Percentiles rank a stretch among this genome's conserved stretches.
phyloP scores from a whole-genome alignment of 2,888 invertebrate species.

The Polydrusus tereticollis region DNA sequence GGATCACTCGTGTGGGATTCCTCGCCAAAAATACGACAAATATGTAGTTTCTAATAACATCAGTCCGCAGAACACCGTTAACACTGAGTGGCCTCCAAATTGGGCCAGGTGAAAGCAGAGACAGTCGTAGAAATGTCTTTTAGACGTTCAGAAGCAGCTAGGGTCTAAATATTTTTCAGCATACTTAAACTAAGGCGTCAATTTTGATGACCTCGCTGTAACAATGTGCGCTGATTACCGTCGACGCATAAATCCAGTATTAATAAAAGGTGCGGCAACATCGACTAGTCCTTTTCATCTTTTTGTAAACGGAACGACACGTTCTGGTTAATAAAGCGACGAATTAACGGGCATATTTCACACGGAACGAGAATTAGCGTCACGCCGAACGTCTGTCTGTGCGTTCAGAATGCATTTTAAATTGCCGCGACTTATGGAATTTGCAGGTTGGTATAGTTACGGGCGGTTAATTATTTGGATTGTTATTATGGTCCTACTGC shows the following conservation, averaged over 20 bases:
- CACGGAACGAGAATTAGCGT: conserved; percentile 37
- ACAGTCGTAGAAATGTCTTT: too few relatives aligned
- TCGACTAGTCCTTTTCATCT: background rate
- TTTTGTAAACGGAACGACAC: conserved; percentile 27
- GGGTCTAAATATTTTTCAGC: too few relatives aligned
- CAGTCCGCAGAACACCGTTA: too few relatives aligned
- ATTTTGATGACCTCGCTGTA: too few relatives aligned
- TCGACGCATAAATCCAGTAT: background rate
- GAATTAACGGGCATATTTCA: conserved; percentile 46
- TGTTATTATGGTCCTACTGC: conserved; percentile 33
- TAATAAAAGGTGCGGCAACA: background rate
- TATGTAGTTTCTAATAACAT: too few relatives aligned
- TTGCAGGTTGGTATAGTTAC: conserved; percentile 41
- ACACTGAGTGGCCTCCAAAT: too few relatives aligned
- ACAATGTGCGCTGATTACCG: background rate
- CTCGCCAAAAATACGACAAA: too few relatives aligned
- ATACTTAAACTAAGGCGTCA: too few relatives aligned
- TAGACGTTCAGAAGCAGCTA: too few relatives aligned
- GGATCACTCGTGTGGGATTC: too few relatives aligned
- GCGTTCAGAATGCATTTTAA: conserved; percentile 44
- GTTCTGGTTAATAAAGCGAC: conserved; percentile 42
- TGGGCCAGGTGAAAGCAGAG: too few relatives aligned
- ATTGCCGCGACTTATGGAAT: conserved; percentile 44
- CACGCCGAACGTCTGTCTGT: conserved; percentile 32
- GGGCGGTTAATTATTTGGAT: conserved; percentile 34